Conservation (phyloP, 1,140 invertebrate species). For the Drosophila micromelanica region DNA sequence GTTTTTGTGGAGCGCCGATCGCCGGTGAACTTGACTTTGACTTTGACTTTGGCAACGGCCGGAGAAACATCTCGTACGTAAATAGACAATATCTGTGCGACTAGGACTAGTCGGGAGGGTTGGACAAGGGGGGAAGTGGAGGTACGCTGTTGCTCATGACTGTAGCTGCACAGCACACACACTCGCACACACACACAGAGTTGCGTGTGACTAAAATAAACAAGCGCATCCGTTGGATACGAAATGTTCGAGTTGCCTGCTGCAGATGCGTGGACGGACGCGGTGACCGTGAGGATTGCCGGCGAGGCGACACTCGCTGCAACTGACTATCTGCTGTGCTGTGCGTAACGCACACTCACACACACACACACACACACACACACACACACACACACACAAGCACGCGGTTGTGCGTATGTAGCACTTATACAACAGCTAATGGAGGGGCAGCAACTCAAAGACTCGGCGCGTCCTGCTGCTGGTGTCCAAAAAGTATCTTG, state of each 20-base stretch:
- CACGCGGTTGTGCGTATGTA: constrained; percentile 9
- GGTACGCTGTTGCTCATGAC: constrained; percentile 35
- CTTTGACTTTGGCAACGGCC: constrained; percentile 56
- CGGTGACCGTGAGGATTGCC: constrained; percentile 72
- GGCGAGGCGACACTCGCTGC: constrained; percentile 56
- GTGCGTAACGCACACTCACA: constrained; percentile 21
- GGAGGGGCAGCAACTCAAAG: constrained; percentile 15
- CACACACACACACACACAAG: no score
- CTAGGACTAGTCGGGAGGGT: constrained; percentile 11
- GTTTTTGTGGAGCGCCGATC: constrained; percentile 31
- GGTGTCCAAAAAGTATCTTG: constrained; percentile 64
- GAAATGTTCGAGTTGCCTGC: constrained; percentile 21
- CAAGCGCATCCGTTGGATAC: constrained; percentile 73
- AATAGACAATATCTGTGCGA: constrained; percentile 44
- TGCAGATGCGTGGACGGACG: constrained; percentile 51
- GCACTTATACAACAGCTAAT: constrained; percentile 32
- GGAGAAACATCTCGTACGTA: constrained; percentile 10
- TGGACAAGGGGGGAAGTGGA: background rate
- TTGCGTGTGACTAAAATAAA: constrained; percentile 72
- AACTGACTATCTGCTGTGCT: constrained; percentile 12
- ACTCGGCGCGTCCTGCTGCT: constrained; percentile 49
- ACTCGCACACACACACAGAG: constrained; percentile 14
- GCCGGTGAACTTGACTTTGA: constrained; percentile 65
- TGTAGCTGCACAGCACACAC: constrained; percentile 39
- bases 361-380: no score